Evolutionary conservation across 2,888 invertebrate genomes (phyloP).

Genomic region (Oscheius sp.): DNA sequence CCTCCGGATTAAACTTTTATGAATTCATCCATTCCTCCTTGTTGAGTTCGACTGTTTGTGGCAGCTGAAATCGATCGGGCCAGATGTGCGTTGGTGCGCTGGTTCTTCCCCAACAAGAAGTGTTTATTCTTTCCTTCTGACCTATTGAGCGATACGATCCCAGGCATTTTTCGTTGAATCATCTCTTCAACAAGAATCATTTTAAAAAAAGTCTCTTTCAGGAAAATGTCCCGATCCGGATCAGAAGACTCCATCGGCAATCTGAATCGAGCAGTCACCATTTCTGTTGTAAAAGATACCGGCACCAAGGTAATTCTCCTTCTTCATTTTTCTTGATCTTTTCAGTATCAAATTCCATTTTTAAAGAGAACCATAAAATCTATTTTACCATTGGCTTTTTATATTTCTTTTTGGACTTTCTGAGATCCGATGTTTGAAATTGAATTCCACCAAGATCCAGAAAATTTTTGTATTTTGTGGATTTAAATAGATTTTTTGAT

Average conservation of each 20-base stretch:
- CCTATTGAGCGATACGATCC: too few species aligned
- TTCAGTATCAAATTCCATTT: not conserved
- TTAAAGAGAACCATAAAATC: too few species aligned
- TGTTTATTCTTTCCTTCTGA: not conserved
- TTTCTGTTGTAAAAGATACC: conserved; percentile 60
- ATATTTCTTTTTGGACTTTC: too few species aligned
- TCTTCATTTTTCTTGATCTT: not conserved
- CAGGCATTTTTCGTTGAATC: too few species aligned
- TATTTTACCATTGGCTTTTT: too few species aligned
- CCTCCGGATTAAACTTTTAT: too few species aligned
- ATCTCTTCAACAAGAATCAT: too few species aligned
- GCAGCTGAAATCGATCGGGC: conserved; percentile 25
- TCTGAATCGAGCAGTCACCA: conserved; percentile 32
- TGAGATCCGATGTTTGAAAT: too few species aligned
- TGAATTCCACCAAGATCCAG: too few species aligned
- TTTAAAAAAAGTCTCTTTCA: not conserved
- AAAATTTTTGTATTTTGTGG: too few species aligned
- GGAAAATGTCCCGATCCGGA: conserved; percentile 27
- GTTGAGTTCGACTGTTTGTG: conserved; percentile 20
- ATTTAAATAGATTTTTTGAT: too few species aligned
- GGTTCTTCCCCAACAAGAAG: not conserved
- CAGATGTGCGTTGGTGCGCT: conserved; percentile 24
- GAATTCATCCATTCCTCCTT: not conserved
- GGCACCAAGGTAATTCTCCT: conserved; percentile 54
- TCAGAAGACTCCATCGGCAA: conserved; percentile 21